Base-by-base conservation (phyloP, 2,888 invertebrate genomes). In the Crematogaster levior region DNA sequence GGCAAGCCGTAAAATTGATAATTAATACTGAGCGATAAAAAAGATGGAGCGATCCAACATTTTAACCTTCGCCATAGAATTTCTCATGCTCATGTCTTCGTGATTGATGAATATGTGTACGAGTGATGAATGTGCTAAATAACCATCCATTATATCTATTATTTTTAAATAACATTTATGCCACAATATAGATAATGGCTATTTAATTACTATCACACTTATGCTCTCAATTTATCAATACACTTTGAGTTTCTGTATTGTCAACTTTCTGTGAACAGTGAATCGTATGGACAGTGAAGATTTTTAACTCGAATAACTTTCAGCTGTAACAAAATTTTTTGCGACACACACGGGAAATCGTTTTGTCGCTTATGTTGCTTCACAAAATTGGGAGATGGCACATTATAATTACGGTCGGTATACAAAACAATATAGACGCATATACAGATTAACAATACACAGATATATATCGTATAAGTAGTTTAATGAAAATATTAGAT, bases 1-100 rank as follows among this genome's bases (percentile, higher is more conserved):
- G 91, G 77, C 90, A 75, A 65, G 53, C 82, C 84, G 79, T 75
- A 66, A 87, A 86, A 88, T 88, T 89, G 90, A 91, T 90, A 92
- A 90, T 90, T 89, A 88, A 87, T 85, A 37, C 74, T 72, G 75
- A 84, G 84, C 85, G 84, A 90, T 84, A 88, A 84, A 61, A 66
- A 82, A 53, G 79, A 83, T 60, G 61, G 34, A 79, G 46, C 34
- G 43, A 40, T 46, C 12, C 27, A 30, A 30, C 66, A 58, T 51
- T 68, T 65, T 68, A 40, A 79, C 68, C 77, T 37, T 66, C 51
- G 51, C 58, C 30, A n/a, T n/a, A 34, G n/a, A 51, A 77, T 61
- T 73, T 61, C 70, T 43, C 70, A 18, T 46, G 73, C 51, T 30
- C 81, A n/a, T 27, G 43, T 60, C n/a, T 15, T 80, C 43, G 18